Evolutionary conservation across 1,140 invertebrate genomes (phyloP).

Genomic region (Acarapis woodi): DNA sequence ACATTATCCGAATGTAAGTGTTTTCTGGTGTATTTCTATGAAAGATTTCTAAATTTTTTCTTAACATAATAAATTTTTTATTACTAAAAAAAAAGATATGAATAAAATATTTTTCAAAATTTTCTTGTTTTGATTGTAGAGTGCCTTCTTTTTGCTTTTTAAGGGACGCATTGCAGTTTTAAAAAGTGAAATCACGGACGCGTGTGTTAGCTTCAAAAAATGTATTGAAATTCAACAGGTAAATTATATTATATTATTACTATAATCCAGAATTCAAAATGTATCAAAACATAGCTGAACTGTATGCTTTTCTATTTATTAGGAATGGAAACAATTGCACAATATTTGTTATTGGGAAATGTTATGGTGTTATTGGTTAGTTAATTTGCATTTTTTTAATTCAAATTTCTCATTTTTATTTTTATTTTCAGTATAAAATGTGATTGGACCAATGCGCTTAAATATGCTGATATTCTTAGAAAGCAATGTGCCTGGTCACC

Average conservation of each 20-base stretch:
- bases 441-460: slow-evolving; percentile 35
- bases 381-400: neutral
- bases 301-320: too few species aligned
- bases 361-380: slow-evolving; percentile 54
- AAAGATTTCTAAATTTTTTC: too few species aligned
- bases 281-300: slow-evolving; percentile 52
- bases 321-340: slow-evolving; percentile 72
- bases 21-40: too few species aligned
- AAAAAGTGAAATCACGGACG: slow-evolving; percentile 1
- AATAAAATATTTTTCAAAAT: neutral
- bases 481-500: slow-evolving; percentile 62
- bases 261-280: neutral
- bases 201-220: neutral
- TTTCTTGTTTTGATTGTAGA: slow-evolving; percentile 6
- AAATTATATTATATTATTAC: neutral
- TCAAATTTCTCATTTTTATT: neutral
- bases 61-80: too few species aligned
- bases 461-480: slow-evolving; percentile 36
- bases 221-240: slow-evolving; percentile 2
- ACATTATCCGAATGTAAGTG: slow-evolving; percentile 13
- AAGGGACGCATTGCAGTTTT: slow-evolving; percentile 4
- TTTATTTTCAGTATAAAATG: slow-evolving; percentile 18
- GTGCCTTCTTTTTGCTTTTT: slow-evolving; percentile 4
- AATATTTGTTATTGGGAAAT: slow-evolving; percentile 86
- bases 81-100: too few species aligned